Evolutionary conservation across 2,888 invertebrate species (phyloP).

Genomic region (Druceiella hillmani): DNA sequence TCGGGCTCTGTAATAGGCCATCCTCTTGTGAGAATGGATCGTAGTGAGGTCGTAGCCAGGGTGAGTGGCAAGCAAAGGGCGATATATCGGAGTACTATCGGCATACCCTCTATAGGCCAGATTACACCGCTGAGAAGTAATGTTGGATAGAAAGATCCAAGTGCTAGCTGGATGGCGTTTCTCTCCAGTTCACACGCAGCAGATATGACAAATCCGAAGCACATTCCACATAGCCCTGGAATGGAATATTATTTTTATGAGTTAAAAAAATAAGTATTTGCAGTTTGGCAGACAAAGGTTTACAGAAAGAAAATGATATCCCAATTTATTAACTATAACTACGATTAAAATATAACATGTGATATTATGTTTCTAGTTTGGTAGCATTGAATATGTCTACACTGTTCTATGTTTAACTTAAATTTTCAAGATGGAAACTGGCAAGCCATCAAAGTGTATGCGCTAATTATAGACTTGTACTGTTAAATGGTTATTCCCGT

Average conservation of each 20-base stretch:
- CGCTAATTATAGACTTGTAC: no score
- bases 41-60: slow-evolving; percentile 84
- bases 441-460: no score
- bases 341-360: no score
- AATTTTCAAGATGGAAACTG: no score
- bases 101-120: slow-evolving; percentile 97
- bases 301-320: no score
- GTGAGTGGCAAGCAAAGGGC: slow-evolving; percentile 82
- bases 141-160: slow-evolving; percentile 94
- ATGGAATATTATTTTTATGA: slow-evolving; percentile 11
- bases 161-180: slow-evolving; percentile 87
- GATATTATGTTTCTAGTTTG: no score
- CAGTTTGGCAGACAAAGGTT: no score
- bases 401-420: no score
- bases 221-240: slow-evolving; percentile 85
- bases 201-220: slow-evolving; percentile 92
- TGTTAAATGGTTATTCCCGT: no score
- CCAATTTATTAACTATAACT: no score
- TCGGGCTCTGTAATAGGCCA: slow-evolving; percentile 77
- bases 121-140: slow-evolving; percentile 89
- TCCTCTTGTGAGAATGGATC: slow-evolving; percentile 83
- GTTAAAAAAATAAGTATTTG: no score
- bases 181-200: slow-evolving; percentile 87
- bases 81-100: slow-evolving; percentile 73
- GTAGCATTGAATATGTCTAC: no score